phyloP scores from a whole-genome alignment of 2,113 vertebrate genomes.

The Dinomys branickii region DNA sequence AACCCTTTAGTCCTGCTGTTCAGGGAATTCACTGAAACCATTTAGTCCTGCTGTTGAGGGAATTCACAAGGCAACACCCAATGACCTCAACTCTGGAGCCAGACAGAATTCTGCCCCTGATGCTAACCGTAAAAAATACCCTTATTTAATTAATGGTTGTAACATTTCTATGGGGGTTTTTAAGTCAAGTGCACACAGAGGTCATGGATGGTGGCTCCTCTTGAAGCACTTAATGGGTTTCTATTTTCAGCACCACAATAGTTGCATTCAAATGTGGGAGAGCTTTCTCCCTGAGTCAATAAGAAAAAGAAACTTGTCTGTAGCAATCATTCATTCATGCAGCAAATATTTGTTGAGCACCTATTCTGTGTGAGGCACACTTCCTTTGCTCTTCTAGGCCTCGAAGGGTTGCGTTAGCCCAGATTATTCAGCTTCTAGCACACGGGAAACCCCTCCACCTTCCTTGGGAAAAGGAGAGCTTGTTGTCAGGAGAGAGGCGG shows the following conservation, averaged over 20 bases:
- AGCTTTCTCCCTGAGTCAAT: background rate
- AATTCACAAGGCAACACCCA: background rate
- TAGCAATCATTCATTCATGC: background rate
- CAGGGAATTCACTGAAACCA: too few species aligned
- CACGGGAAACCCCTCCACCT: background rate
- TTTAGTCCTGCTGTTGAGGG: fast-evolving
- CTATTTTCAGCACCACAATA: background rate
- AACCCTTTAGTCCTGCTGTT: fast-evolving
- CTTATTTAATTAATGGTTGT: background rate
- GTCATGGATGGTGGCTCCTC: background rate
- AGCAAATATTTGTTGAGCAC: background rate
- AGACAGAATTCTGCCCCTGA: background rate
- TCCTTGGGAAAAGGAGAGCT: background rate
- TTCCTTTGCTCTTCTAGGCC: background rate
- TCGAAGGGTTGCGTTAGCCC: background rate
- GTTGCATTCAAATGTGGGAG: fast-evolving
- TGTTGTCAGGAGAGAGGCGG: background rate
- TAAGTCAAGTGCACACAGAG: background rate
- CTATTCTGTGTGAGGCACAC: background rate
- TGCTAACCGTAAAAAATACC: background rate
- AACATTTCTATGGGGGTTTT: background rate
- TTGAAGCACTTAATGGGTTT: background rate
- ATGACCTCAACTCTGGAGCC: background rate
- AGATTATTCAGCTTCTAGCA: background rate
- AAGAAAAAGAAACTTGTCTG: background rate